Conservation (phyloP, 2,113 vertebrate genomes). For the Tapirus terrestris region DNA sequence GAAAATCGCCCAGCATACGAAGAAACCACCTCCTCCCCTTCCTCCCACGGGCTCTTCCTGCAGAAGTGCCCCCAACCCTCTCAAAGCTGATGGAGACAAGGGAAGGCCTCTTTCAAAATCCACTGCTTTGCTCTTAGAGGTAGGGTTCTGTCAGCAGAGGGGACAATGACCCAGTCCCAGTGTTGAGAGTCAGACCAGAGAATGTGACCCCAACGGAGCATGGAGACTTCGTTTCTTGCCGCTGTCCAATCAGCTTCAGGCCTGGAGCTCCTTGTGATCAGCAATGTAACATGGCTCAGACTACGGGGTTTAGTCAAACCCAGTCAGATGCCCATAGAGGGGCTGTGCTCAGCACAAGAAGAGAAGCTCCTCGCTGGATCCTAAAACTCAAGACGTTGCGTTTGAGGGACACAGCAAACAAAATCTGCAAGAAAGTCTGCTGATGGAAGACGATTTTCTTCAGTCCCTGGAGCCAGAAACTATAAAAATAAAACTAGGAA, state of each 20-base stretch:
- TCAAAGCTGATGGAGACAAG: slow-evolving; percentile 55
- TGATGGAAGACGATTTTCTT: slow-evolving; percentile 82
- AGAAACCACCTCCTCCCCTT: not conserved
- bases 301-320: slow-evolving; percentile 77
- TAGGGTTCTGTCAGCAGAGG: slow-evolving; percentile 71
- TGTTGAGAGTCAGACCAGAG: slow-evolving; percentile 50
- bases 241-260: slow-evolving; percentile 70
- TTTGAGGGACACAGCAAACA: slow-evolving; percentile 84
- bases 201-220: not conserved
- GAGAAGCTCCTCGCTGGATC: slow-evolving; percentile 75
- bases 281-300: slow-evolving; percentile 80
- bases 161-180: slow-evolving; percentile 65
- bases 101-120: slow-evolving; percentile 72
- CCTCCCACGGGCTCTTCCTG: slow-evolving; percentile 10
- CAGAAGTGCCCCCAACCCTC: slow-evolving; percentile 46
- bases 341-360: slow-evolving; percentile 75
- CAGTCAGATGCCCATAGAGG: slow-evolving; percentile 76
- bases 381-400: slow-evolving; percentile 72
- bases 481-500: slow-evolving; percentile 86
- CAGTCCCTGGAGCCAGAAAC: slow-evolving; percentile 82
- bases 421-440: slow-evolving; percentile 76
- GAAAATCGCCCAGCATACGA: slow-evolving; percentile 41
- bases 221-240: slow-evolving; percentile 77
- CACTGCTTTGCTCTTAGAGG: slow-evolving; percentile 79
- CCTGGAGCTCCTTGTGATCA: slow-evolving; percentile 77